Conservation (phyloP, 2,888 invertebrate genomes). For the Tupiocoris notatus region DNA sequence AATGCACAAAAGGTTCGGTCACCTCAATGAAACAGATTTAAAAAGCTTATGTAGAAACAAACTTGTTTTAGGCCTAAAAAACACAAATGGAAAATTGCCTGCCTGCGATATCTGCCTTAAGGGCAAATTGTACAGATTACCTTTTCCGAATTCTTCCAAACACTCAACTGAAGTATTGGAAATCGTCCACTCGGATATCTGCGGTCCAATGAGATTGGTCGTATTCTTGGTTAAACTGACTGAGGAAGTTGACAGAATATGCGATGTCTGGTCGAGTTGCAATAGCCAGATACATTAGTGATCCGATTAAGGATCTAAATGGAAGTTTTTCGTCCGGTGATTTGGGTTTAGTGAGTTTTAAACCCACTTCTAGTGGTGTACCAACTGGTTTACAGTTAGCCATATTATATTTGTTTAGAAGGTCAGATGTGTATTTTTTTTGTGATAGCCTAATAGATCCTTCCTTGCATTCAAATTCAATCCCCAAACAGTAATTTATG, state of each 20-base stretch:
- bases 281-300: no score
- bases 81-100: background rate
- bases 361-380: conserved; percentile 8
- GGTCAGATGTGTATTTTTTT: background rate
- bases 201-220: background rate
- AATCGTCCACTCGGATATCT: background rate
- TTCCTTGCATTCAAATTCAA: background rate
- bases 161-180: background rate
- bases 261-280: no score
- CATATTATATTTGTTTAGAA: conserved; percentile 3
- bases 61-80: background rate
- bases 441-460: background rate
- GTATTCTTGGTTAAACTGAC: no score
- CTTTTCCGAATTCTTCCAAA: background rate
- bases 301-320: no score
- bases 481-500: background rate
- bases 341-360: background rate
- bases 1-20: conserved; percentile 9
- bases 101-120: background rate
- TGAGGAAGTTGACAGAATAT: no score
- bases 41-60: background rate
- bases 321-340: background rate
- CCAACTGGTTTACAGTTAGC: background rate
- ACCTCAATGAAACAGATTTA: conserved; percentile 9
- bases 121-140: background rate